These are phyloP conservation scores for Lineus longissimus DNA, from an alignment of 1,140 invertebrate genomes.

Conservation along the genomic window DNA sequence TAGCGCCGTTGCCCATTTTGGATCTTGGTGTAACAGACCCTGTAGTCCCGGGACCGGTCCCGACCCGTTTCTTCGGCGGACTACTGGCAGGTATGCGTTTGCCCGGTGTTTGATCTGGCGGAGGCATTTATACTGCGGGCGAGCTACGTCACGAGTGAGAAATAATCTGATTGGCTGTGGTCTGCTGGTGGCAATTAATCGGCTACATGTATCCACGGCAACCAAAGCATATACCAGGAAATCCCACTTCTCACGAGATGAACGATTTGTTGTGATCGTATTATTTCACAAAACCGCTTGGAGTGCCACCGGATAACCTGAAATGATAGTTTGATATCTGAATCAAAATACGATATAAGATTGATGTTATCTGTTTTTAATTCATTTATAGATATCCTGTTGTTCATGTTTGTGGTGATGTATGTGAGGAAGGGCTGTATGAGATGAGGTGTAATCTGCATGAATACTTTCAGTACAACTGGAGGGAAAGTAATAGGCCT, in stretches of 20 bases:
- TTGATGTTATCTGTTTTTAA: too few species aligned
- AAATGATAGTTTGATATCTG: too few species aligned
- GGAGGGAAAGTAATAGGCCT: too few species aligned
- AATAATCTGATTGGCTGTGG: constrained; percentile 1
- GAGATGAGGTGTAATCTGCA: too few species aligned
- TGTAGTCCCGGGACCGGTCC: constrained; percentile 1
- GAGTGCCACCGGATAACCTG: too few species aligned
- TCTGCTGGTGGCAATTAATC: neutral
- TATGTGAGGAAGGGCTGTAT: too few species aligned
- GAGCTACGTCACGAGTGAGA: neutral
- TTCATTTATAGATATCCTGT: too few species aligned
- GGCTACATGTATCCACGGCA: neutral
- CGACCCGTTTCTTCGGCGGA: neutral
- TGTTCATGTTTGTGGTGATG: too few species aligned
- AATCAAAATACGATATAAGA: too few species aligned
- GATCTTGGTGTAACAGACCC: neutral
- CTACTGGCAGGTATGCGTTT: neutral
- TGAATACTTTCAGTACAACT: too few species aligned
- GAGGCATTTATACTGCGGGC: neutral
- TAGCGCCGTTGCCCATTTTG: constrained; percentile 50
- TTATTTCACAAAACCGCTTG: neutral
- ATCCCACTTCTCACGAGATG: neutral
- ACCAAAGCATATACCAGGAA: neutral
- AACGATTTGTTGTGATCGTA: neutral
- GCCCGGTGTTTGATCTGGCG: neutral